These are phyloP conservation scores for Motacilla tschutschensis DNA, from an alignment of 2,113 vertebrate genomes.

Conservation along the genomic window DNA sequence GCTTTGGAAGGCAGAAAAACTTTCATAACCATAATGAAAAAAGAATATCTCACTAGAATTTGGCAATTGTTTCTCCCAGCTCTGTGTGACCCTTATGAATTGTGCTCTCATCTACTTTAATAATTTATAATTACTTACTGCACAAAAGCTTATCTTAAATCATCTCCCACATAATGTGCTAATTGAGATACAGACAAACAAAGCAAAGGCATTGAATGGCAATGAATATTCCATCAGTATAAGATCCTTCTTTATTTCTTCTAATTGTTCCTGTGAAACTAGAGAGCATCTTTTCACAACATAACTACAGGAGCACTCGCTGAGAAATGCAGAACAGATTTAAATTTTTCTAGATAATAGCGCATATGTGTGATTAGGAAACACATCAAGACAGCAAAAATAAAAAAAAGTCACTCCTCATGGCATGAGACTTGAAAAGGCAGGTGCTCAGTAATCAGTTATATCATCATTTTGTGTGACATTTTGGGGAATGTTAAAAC, in stretches of 20 bases:
- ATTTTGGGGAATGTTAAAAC: neutral
- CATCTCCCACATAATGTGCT: neutral
- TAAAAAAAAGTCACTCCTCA: neutral
- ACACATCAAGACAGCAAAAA: neutral
- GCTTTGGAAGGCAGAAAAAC: neutral
- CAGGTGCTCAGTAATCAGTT: neutral
- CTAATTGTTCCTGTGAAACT: neutral
- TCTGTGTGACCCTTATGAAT: slow-evolving; percentile 15
- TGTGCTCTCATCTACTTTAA: slow-evolving; percentile 22
- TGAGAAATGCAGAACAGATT: neutral
- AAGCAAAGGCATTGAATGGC: slow-evolving; percentile 3
- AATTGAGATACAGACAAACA: neutral
- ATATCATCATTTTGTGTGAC: neutral
- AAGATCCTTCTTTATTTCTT: slow-evolving; percentile 7
- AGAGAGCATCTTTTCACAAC: neutral
- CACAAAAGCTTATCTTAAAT: slow-evolving; percentile 30
- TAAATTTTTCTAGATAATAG: neutral
- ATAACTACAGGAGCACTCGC: neutral
- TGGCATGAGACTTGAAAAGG: neutral
- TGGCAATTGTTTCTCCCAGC: neutral
- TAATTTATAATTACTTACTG: slow-evolving; percentile 43
- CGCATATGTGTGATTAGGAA: neutral
- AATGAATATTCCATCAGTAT: slow-evolving; percentile 28
- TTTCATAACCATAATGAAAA: neutral
- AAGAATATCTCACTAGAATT: neutral